These are phyloP conservation scores for Micronycteris hirsuta DNA, from an alignment of 2,113 vertebrate species.

Conservation along the genomic window DNA sequence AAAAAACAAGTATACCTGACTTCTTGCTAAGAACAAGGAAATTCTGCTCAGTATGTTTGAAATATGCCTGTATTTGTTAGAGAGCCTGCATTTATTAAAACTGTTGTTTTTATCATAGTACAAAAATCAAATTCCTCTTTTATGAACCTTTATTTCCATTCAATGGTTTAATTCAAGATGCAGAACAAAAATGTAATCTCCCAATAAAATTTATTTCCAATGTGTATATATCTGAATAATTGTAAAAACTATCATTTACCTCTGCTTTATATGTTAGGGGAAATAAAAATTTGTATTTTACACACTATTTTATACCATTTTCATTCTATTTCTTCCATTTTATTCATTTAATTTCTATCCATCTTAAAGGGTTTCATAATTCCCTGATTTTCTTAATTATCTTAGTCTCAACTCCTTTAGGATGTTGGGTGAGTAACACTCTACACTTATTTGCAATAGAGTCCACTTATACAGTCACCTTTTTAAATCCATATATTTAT, in stretches of 20 bases:
- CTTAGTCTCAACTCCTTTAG: background rate
- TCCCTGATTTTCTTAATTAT: background rate
- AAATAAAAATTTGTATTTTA: background rate
- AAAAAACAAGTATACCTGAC: background rate
- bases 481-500: background rate
- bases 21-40: background rate
- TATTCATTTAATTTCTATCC: background rate
- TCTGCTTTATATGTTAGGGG: background rate
- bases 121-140: background rate
- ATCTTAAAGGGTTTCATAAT: background rate
- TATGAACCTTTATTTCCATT: background rate
- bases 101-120: background rate
- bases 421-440: background rate
- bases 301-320: background rate
- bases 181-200: background rate
- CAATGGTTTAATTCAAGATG: background rate
- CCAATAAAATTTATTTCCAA: background rate
- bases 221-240: background rate
- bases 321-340: background rate
- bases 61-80: background rate
- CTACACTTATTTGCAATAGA: background rate
- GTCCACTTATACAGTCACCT: background rate
- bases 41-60: background rate
- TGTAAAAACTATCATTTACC: background rate
- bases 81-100: background rate